Base-by-base conservation (phyloP, 2,888 invertebrate genomes). In the Chymomyza amoena region DNA sequence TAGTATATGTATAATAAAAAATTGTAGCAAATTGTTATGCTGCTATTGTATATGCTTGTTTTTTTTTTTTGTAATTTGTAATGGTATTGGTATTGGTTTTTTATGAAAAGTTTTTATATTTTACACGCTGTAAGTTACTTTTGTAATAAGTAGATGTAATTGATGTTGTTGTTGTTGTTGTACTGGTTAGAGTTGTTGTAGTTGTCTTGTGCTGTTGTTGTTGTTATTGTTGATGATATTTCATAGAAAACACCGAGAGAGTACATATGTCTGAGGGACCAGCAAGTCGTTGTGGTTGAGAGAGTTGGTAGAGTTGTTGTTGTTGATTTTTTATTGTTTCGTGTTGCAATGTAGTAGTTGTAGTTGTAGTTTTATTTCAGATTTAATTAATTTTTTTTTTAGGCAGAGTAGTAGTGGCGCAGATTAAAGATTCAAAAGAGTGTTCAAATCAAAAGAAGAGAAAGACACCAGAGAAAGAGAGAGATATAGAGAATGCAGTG, bases 321-420 rank as follows among this genome's bases (percentile, higher is more conserved):
- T 74, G 73, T 77, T 68, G 60, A 67, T 60, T 13, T 50, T 57
- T 73, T 73, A 77, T 68, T 71, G 76, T 64, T 79, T 76, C 73
- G 79, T 75, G 78, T 79, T 67, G 77, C 65, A 72, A 69, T 77
- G 73, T 74, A 72, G 72, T 83, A 72, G 70, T 54, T 69, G 70
- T 73, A 20, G 18, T 15, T 69, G 70, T 73, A 20, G 18, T 15
- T 20, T 57, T 57, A 57, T 57, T 57, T 57, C 25, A 57, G 18
- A 57, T 57, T 57, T 57, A 25, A 25, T 56, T 57, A 13, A 13
- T 13, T 25, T 57, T 57, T 57, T 74, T 65, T 79, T 66, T 71
- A 75, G 85, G 85, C 85, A 82, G 76, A 81, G 78, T 85, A 75
- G 85, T 75, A 70, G 81, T 83, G 84, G 84, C 83, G 83, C 87